Base-by-base conservation (phyloP, 1,140 invertebrate species). In the Batillaria attramentaria region DNA sequence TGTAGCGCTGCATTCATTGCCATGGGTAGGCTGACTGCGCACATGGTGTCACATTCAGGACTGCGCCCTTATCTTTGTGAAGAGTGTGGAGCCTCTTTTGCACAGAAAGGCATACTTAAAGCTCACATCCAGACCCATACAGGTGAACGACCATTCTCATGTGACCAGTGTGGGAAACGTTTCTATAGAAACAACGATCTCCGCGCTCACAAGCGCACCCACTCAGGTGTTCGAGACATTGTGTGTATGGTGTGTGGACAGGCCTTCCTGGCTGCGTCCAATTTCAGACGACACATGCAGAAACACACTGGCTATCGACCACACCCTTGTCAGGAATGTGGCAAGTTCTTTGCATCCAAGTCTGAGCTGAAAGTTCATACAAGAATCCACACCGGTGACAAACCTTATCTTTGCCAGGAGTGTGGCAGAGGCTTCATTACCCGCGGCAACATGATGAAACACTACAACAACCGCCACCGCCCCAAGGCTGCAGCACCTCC, bases 371-470 rank as follows among this genome's bases (percentile, higher is more conserved):
- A 89, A 94, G 95, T 92, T 93, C 95, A 85, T 93, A 91, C 94
- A 80, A 94, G 95, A 88, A 94, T 94, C 10, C 96, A 98, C 89
- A 97, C 96, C 0, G 95, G 95, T 74, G 92, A 93, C 78, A 94
- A 94, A 83, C 95, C 95, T 1, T 94, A 94, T 90, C 92, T 93
- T 86, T 97, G 96, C 50, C 39, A 60, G 18, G 50, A 70, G 20
- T 80, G 79, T 57, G 50, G 60, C n/a, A 33, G 43, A 41, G 72
- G 57, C 1, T 80, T 80, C 41, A 73, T 42, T 31, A 73, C 70
- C 3, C 41, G 50, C 6, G 50, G 70, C 28, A 66, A 79, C 54
- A 72, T 79, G 65, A 73, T 66, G 60, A 72, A 68, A 57, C 78
- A 79, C n/a, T 42, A 43, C 54, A 79, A 79, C 31, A 74, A 69